Evolutionary conservation across 2,113 vertebrate species (phyloP).

Genomic region (Scomber colias): DNA sequence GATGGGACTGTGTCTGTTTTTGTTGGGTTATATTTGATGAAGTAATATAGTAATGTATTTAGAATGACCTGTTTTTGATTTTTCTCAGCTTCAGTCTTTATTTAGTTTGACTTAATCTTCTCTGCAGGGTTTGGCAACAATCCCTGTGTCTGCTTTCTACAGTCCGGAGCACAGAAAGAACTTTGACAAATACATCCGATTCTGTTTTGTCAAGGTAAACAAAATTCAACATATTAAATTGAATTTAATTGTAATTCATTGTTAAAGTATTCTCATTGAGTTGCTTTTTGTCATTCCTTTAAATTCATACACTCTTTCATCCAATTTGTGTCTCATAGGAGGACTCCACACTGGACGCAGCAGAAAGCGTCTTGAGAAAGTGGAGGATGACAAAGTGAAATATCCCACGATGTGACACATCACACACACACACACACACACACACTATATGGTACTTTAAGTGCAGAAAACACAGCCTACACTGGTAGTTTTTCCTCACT

Average conservation of each 20-base stretch:
- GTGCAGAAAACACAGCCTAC: not conserved
- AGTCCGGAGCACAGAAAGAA: slow-evolving; percentile 85
- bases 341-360: slow-evolving; percentile 91
- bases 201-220: slow-evolving; percentile 96
- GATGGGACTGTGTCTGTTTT: not conserved
- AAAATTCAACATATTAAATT: not conserved
- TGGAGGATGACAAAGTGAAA: slow-evolving; percentile 83
- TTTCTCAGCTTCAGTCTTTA: not conserved
- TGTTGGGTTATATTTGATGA: not conserved
- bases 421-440: not conserved
- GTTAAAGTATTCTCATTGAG: not conserved
- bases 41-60: not conserved
- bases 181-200: slow-evolving; percentile 91
- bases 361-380: slow-evolving; percentile 87
- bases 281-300: not conserved
- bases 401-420: accelerated
- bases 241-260: not conserved
- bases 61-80: not conserved
- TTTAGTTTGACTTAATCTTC: not conserved
- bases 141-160: slow-evolving; percentile 92
- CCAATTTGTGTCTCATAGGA: slow-evolving; percentile 81
- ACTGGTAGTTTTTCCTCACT: not conserved
- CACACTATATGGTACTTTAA: not conserved
- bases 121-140: slow-evolving; percentile 89
- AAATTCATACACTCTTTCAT: not conserved